Base-by-base conservation (phyloP, 2,113 vertebrate species). In the Spilogale gracilis region DNA sequence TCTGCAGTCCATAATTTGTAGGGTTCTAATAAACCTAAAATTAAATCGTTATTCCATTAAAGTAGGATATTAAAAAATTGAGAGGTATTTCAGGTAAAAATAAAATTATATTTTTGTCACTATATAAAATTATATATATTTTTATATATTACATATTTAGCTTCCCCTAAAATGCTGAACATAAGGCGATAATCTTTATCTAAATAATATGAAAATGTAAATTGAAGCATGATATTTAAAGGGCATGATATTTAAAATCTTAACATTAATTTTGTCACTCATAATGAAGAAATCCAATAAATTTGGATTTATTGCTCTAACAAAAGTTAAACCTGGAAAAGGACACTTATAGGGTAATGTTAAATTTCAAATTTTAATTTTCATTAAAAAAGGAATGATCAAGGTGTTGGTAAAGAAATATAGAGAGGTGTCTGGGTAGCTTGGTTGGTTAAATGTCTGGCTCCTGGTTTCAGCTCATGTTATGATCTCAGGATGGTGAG, bases 261-360 rank as follows among this genome's bases (percentile, higher is more conserved):
- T 97, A 38, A 38, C 92, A 98, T 98, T 98, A 97, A 98, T 98
- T 98, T 98, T 98, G 95, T 98, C 97, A 98, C 91, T 97, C 98
- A 98, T 97, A 98, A 98, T 97, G 92, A 98, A 97, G 97, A 98
- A 98, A 38, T 38, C 38, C 38, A 38, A 38, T 38, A 38, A 38
- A 38, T 95, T 98, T 98, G 89, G 69, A 98, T 98, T 98, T 98
- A 98, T 96, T 82, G 0, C 52, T 96, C 69, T 65, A 96, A 78
- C 80, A 94, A 98, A 97, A 97, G 93, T 21, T 97, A 97, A 98
- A 91, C 71, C 96, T 98, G 96, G 94, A 97, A 97, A 97, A 95
- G 94, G 89, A 84, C 97, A 95, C 48, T 97, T 98, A 17, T 84
- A 86, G 90, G 23, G 30, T 92, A 95, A 76, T 56, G 92, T 56